Conservation (phyloP, 1,140 invertebrate genomes). For the Papilio dardanus region DNA sequence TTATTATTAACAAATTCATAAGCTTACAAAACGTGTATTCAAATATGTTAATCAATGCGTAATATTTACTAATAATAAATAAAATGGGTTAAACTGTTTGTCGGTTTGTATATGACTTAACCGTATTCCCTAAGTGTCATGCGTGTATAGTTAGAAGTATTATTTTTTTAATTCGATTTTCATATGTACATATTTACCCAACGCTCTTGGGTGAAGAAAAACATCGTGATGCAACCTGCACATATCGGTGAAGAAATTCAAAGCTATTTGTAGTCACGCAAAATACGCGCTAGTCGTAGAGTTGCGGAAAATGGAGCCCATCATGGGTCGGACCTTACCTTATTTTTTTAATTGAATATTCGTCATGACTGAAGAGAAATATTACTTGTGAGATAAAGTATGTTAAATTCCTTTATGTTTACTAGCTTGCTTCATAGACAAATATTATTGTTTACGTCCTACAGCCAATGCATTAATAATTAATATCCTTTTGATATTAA, state of each 20-base stretch:
- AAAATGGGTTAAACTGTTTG: neutral
- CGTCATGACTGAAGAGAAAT: no score
- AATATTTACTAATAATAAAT: neutral
- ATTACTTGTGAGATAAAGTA: neutral
- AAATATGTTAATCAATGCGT: neutral
- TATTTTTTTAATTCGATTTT: no score
- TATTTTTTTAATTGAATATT: no score
- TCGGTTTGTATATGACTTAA: neutral
- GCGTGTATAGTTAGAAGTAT: no score
- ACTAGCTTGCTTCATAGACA: neutral
- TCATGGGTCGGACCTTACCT: no score
- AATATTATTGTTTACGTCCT: constrained; percentile 10
- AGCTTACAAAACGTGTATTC: neutral
- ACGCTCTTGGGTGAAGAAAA: no score
- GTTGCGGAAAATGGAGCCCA: no score
- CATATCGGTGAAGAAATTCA: no score
- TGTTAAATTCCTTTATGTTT: neutral
- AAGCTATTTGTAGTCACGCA: no score
- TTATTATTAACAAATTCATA: neutral
- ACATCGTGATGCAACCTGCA: no score
- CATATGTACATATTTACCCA: no score
- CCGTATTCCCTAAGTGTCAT: neutral
- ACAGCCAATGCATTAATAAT: neutral
- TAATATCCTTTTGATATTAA: neutral
- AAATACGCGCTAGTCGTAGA: no score